A percentile compares a stretch with the other conserved stretches of the same genome.
Conservation (phyloP, 2,113 vertebrate species). For the Atherinomorus stipes region DNA sequence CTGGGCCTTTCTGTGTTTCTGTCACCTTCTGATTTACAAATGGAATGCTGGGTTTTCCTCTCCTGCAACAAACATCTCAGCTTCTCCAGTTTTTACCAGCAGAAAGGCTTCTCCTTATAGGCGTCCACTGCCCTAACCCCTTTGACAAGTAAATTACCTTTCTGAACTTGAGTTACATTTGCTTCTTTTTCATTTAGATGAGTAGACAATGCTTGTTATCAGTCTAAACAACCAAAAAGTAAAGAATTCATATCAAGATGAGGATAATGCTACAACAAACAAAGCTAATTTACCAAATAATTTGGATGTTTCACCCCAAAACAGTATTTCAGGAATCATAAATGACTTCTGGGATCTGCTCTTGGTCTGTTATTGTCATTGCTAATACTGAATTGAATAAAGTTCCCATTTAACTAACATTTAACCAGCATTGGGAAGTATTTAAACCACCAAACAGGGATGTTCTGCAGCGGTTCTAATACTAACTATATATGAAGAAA, state of each 20-base stretch:
- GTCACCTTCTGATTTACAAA: too few species aligned
- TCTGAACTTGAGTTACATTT: too few species aligned
- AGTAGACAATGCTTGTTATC: not conserved
- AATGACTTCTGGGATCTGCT: not conserved
- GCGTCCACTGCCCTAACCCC: too few species aligned
- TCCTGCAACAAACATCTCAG: not conserved
- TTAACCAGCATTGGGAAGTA: too few species aligned
- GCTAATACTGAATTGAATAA: not conserved
- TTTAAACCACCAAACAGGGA: not conserved
- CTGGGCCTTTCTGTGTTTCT: too few species aligned
- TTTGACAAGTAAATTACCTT: too few species aligned
- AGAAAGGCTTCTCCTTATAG: not conserved
- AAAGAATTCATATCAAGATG: not conserved
- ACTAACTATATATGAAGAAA: too few species aligned
- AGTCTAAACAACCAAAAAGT: not conserved
- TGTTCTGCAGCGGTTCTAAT: too few species aligned
- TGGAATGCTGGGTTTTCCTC: not conserved
- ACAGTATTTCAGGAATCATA: not conserved
- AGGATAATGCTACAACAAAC: not conserved
- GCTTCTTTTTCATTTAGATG: too few species aligned
- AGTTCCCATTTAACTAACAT: too few species aligned
- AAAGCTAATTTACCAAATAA: not conserved
- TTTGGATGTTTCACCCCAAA: not conserved
- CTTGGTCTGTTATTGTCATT: not conserved
- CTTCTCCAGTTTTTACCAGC: not conserved